Percentiles rank a stretch among this genome's conserved stretches.
phyloP scores from a whole-genome alignment of 2,797 vertebrate species.

The Margarornis squamiger region DNA sequence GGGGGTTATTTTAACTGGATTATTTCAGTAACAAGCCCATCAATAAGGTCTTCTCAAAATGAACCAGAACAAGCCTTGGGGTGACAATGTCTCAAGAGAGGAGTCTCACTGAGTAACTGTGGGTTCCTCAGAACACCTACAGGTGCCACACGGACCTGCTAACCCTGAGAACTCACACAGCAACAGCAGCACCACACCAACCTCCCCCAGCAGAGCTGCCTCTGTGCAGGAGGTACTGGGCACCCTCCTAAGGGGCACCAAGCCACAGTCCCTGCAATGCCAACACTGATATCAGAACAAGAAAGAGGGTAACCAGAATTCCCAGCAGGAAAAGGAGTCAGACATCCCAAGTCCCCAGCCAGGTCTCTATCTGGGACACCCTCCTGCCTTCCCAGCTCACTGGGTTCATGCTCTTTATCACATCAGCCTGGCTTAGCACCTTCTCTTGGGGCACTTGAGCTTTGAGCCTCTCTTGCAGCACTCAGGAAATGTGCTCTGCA shows the following conservation, averaged over 20 bases:
- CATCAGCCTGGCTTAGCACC: conserved; percentile 3
- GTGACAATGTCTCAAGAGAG: too few relatives aligned
- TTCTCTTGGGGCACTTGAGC: not conserved
- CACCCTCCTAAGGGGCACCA: not conserved
- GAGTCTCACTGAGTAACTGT: not conserved
- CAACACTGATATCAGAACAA: not conserved
- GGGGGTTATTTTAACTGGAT: not conserved
- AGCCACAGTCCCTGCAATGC: not conserved
- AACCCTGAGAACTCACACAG: not conserved
- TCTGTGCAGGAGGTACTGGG: too few relatives aligned
- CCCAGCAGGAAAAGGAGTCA: not conserved
- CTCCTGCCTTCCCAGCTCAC: not conserved
- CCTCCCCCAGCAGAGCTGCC: not conserved
- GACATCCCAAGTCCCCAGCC: not conserved
- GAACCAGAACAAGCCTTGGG: not conserved
- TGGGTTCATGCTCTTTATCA: not conserved
- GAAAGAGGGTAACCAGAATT: not conserved
- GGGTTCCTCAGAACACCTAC: not conserved
- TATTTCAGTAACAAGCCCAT: not conserved
- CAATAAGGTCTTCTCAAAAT: not conserved
- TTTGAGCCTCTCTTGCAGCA: not conserved
- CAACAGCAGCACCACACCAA: not conserved
- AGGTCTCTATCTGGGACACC: not conserved
- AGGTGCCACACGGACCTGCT: not conserved
- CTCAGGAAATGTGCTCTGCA: not conserved